Evolutionary conservation across 2,888 invertebrate genomes (phyloP), one percentile per base, ranked within the genome.

Genomic region (Petrolisthes cinctipes): DNA sequence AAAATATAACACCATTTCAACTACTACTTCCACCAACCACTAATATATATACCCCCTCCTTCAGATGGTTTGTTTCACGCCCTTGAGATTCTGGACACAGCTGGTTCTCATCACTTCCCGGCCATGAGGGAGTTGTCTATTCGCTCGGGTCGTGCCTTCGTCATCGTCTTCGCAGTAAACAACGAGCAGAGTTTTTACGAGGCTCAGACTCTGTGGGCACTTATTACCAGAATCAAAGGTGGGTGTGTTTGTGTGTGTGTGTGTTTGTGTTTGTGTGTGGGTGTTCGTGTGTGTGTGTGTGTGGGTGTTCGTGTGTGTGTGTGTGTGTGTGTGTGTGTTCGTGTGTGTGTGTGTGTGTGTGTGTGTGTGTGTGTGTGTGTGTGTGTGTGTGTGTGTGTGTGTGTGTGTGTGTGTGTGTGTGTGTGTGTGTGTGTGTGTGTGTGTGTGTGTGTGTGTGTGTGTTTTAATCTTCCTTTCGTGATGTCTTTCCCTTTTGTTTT

Each of bases 151-250:
- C 75, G 85, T 4, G 90, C 90, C 76, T 90, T 90, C 75, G 89
- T 90, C 57, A 86, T 90, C 53, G 90, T 90, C 56, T 89, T 87
- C 86, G 90, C 89, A 5, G 90, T 90, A 17, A 90, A 90, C 79
- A 87, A 89, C 66, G 85, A 87, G 54, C 89, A 89, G 76, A 89
- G 89, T 51, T 90, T 89, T 73, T 87, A 89, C 80, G 90, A 90
- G 83, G 90, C 90, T 11, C 82, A 90, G 83, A 68, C 73, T 4
- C 82, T 90, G 9, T 90, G 90, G 85, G 82, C 71, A 37, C 83
- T 90, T 17, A 89, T 90, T 51, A 85, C 83, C 14, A 85, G 86
- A 23, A 89, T 86, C 56, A 90, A 90, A 87, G 90, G 90, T 90
- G n/a, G 56, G 82, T 51, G 20, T 6, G 51, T 14, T 76, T 73